These are phyloP conservation scores for Hirundo rustica DNA, from an alignment of 2,797 vertebrate species.

Conservation along the genomic window DNA sequence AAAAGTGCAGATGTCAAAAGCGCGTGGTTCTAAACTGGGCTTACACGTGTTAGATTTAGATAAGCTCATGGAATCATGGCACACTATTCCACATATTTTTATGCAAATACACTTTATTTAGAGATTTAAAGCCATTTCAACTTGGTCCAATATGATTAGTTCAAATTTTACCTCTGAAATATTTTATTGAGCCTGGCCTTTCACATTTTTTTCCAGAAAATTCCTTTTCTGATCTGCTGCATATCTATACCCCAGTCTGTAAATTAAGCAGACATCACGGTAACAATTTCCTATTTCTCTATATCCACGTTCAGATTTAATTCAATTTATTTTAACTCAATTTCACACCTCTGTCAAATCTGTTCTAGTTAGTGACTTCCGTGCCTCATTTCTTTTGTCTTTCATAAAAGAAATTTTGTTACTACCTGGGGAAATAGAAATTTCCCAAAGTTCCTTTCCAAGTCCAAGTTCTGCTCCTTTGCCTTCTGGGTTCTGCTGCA, in stretches of 20 bases:
- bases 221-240: slow-evolving; percentile 13
- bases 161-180: neutral
- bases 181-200: neutral
- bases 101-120: neutral
- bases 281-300: slow-evolving; percentile 1
- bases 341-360: neutral
- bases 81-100: neutral
- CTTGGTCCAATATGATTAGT: neutral
- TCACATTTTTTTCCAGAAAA: neutral
- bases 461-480: neutral
- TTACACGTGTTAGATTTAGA: neutral
- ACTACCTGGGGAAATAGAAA: neutral
- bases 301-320: neutral
- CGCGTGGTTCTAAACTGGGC: neutral
- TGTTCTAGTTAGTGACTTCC: neutral
- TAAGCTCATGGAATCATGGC: neutral
- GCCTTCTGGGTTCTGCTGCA: neutral
- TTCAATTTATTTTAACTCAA: slow-evolving; percentile 33
- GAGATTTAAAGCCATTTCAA: neutral
- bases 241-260: neutral
- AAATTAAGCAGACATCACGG: neutral
- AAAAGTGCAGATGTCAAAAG: neutral
- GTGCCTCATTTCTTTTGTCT: slow-evolving; percentile 10
- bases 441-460: neutral
- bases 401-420: neutral